phyloP scores from a whole-genome alignment of 2,888 invertebrate genomes.

The Apodemia hepburni region DNA sequence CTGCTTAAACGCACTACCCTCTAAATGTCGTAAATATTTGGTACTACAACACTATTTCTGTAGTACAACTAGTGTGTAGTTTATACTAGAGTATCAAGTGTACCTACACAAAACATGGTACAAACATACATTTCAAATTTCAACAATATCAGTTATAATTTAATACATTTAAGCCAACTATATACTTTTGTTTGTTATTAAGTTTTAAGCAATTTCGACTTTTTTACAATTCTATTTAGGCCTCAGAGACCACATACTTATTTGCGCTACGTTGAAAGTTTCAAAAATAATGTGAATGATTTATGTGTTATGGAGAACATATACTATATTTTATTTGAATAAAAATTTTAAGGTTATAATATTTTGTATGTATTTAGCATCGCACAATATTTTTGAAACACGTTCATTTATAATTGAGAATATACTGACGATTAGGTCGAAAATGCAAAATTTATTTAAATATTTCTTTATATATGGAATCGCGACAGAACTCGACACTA shows the following conservation, averaged over 20 bases:
- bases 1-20: no score
- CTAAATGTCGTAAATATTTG: no score
- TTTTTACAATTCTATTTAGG: conserved; percentile 2
- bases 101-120: no score
- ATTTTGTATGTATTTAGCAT: no score
- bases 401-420: neutral
- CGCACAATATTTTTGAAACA: conserved; percentile 5
- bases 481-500: neutral
- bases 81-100: no score
- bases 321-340: no score
- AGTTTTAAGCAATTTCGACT: conserved; percentile 5
- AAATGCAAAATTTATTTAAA: conserved; percentile 5
- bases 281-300: conserved; percentile 7
- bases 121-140: neutral
- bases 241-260: neutral
- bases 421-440: conserved; percentile 10
- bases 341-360: no score
- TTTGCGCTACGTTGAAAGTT: neutral
- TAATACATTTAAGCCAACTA: neutral
- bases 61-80: no score
- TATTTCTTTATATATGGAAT: neutral
- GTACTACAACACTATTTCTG: no score
- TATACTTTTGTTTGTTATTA: neutral
- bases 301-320: neutral
- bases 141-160: conserved; percentile 3